Evolutionary conservation across 2,113 vertebrate species (phyloP).

Genomic region (Pelobates fuscus): DNA sequence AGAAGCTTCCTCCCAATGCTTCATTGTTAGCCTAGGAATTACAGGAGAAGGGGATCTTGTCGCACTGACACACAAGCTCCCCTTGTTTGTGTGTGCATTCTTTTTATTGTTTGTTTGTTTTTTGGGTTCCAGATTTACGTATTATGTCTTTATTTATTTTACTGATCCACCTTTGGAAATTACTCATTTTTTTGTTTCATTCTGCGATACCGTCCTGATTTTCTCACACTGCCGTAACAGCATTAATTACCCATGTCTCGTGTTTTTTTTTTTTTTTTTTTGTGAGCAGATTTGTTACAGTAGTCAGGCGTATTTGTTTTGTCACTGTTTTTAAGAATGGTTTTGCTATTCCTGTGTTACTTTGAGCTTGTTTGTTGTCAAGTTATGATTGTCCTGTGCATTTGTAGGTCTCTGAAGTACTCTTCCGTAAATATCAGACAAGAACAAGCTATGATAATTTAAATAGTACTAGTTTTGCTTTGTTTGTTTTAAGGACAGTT

Average conservation of each 20-base stretch:
- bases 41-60: slow-evolving; percentile 57
- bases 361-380: neutral
- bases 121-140: slow-evolving; percentile 54
- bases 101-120: slow-evolving; percentile 51
- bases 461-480: too few species aligned
- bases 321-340: neutral
- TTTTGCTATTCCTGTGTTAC: slow-evolving; percentile 1
- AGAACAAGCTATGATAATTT: neutral
- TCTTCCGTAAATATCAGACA: slow-evolving; percentile 46
- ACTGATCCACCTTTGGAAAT: slow-evolving; percentile 53
- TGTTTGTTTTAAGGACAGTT: too few species aligned
- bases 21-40: slow-evolving; percentile 62
- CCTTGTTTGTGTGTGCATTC: slow-evolving; percentile 49
- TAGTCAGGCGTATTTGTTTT: slow-evolving; percentile 8
- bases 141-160: slow-evolving; percentile 54
- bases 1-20: slow-evolving; percentile 59
- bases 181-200: slow-evolving; percentile 63
- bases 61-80: slow-evolving; percentile 50
- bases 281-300: slow-evolving; percentile 1
- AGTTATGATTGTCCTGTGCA: neutral
- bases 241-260: slow-evolving; percentile 12
- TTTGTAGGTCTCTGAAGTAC: neutral
- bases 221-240: slow-evolving; percentile 6
- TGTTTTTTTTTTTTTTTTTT: slow-evolving; percentile 30
- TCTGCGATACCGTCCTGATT: slow-evolving; percentile 30